Percentiles rank a stretch among this genome's conserved stretches.
These are phyloP conservation scores for Lophius piscatorius DNA, from an alignment of 2,113 vertebrate species.

Conservation along the genomic window DNA sequence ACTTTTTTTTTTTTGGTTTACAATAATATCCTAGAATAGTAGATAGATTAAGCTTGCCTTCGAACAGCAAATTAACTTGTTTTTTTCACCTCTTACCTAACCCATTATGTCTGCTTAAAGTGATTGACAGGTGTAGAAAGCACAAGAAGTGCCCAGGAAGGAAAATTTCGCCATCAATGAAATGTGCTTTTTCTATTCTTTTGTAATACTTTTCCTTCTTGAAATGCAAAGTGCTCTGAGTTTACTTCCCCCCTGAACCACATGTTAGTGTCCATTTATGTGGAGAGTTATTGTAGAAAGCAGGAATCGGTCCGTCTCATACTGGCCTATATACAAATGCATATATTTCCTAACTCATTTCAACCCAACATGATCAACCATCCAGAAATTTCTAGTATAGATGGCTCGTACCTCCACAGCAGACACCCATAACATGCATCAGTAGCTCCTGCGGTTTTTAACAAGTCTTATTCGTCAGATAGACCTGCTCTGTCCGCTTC, in stretches of 20 bases:
- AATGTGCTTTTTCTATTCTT: slow-evolving; percentile 33
- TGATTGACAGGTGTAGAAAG: slow-evolving; percentile 13
- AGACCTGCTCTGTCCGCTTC: slow-evolving; percentile 41
- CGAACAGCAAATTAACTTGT: background rate
- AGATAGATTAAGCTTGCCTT: slow-evolving; percentile 29
- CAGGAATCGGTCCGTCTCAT: slow-evolving; percentile 18
- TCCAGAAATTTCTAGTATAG: slow-evolving; percentile 18
- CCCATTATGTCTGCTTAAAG: slow-evolving; percentile 10
- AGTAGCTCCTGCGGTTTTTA: slow-evolving; percentile 43
- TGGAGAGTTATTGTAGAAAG: too few species aligned
- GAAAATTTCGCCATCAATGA: slow-evolving; percentile 60
- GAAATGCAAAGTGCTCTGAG: slow-evolving; percentile 39
- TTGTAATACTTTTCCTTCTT: background rate
- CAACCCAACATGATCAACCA: slow-evolving; percentile 21
- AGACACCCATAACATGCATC: slow-evolving; percentile 59
- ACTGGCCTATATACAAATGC: slow-evolving; percentile 3
- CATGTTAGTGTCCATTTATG: too few species aligned
- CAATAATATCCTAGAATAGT: slow-evolving; percentile 4
- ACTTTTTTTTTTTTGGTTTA: background rate
- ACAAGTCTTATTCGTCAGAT: slow-evolving; percentile 49
- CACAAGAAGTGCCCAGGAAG: slow-evolving; percentile 58
- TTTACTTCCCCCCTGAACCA: slow-evolving; percentile 21
- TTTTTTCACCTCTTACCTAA: background rate
- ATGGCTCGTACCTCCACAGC: slow-evolving; percentile 30
- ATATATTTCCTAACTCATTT: slow-evolving; percentile 12